These are phyloP conservation scores for Amiota minor DNA, from an alignment of 2,888 invertebrate species.

Conservation along the genomic window DNA sequence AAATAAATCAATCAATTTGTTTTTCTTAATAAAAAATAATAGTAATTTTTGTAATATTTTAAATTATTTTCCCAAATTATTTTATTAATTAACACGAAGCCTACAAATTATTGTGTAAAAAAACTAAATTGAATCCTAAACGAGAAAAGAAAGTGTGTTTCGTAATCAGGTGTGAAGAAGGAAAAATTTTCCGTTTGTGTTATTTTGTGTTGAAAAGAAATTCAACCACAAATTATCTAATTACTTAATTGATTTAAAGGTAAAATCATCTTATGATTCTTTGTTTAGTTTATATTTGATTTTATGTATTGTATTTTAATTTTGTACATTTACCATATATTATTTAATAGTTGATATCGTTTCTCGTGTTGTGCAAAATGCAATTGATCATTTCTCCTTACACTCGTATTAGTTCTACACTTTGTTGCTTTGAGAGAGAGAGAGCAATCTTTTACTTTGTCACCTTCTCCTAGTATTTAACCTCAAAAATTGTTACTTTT, in stretches of 20 bases:
- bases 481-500: slow-evolving; percentile 51
- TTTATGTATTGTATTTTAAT: slow-evolving; percentile 10
- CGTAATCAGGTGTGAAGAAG: background rate
- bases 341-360: background rate
- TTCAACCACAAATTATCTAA: slow-evolving; percentile 1
- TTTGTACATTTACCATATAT: background rate
- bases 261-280: background rate
- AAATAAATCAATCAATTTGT: slow-evolving; percentile 24
- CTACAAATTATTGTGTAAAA: too few species aligned
- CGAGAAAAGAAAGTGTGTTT: background rate
- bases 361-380: background rate
- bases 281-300: background rate
- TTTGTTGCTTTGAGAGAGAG: slow-evolving; percentile 10
- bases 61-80: too few species aligned
- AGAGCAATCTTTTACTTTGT: slow-evolving; percentile 39
- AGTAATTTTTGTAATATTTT: too few species aligned
- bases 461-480: slow-evolving; percentile 48
- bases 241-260: background rate
- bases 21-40: background rate
- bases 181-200: too few species aligned
- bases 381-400: background rate
- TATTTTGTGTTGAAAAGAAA: background rate
- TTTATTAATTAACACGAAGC: too few species aligned
- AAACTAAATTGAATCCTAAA: too few species aligned
- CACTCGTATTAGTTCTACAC: background rate